Percentiles rank a stretch among this genome's conserved stretches.
Evolutionary conservation across 2,888 invertebrate genomes (phyloP).

Genomic region (Tuberolachnus salignus): DNA sequence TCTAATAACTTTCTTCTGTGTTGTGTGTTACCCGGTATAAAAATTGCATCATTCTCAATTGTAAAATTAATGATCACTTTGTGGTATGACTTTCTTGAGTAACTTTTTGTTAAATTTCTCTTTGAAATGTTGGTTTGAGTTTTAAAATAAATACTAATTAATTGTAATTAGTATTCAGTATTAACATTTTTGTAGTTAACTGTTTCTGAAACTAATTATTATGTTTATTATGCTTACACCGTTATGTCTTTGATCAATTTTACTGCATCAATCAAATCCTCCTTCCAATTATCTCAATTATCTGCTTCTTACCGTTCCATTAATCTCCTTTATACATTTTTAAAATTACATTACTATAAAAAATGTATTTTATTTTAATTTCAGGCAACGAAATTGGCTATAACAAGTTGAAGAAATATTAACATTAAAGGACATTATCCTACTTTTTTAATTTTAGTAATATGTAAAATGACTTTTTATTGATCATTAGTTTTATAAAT

Average conservation of each 20-base stretch:
- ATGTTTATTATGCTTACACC: neutral
- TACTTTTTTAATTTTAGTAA: neutral
- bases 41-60: too few relatives aligned
- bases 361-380: slow-evolving; percentile 1
- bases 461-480: neutral
- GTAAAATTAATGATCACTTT: too few relatives aligned
- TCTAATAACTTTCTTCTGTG: too few relatives aligned
- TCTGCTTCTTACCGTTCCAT: neutral
- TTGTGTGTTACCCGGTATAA: neutral
- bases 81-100: too few relatives aligned
- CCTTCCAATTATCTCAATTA: neutral
- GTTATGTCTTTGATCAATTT: neutral
- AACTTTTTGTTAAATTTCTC: too few relatives aligned
- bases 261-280: neutral
- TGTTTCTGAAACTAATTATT: neutral
- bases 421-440: neutral
- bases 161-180: neutral
- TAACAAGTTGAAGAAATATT: slow-evolving; percentile 31
- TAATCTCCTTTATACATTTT: neutral
- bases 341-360: neutral
- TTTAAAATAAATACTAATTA: too few relatives aligned
- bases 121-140: too few relatives aligned
- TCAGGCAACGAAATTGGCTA: slow-evolving; percentile 55
- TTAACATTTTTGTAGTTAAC: neutral
- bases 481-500: neutral